A percentile compares a stretch with the other conserved stretches of the same genome.
Evolutionary conservation across 1,140 invertebrate species (phyloP).

Genomic region (Anastrepha ludens): DNA sequence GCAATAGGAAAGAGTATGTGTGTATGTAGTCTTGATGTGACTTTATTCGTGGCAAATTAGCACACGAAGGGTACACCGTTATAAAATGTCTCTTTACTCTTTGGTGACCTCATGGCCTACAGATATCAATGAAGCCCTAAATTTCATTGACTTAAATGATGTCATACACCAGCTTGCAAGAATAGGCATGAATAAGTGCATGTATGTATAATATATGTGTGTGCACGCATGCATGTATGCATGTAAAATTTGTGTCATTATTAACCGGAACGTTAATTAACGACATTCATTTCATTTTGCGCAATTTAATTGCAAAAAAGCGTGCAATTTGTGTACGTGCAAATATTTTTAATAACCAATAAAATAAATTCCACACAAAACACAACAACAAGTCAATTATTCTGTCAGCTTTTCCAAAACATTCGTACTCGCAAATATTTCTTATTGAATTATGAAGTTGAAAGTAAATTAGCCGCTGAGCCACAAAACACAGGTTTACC

Average conservation of each 20-base stretch:
- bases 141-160: not conserved
- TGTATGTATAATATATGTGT: not conserved
- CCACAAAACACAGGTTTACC: not conserved
- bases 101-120: not conserved
- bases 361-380: not conserved
- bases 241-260: slow-evolving; percentile 35
- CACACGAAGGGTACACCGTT: not conserved
- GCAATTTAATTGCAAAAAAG: slow-evolving; percentile 37
- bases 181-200: not conserved
- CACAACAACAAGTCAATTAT: not conserved
- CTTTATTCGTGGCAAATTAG: too few relatives aligned
- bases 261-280: slow-evolving; percentile 42
- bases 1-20: too few relatives aligned
- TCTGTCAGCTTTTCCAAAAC: not conserved
- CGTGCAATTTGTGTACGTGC: slow-evolving; percentile 15
- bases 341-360: slow-evolving; percentile 37
- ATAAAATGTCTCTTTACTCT: not conserved
- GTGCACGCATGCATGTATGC: not conserved
- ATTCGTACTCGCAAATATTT: not conserved
- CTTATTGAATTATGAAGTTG: slow-evolving; percentile 15
- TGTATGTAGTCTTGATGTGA: too few relatives aligned
- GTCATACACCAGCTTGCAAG: not conserved
- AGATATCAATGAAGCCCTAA: not conserved
- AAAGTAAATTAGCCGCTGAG: slow-evolving; percentile 38
- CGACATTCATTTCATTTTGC: slow-evolving; percentile 40